Evolutionary conservation across 2,888 invertebrate genomes (phyloP), one percentile per base, ranked within the genome.

Genomic region (Habroteleia sp.): DNA sequence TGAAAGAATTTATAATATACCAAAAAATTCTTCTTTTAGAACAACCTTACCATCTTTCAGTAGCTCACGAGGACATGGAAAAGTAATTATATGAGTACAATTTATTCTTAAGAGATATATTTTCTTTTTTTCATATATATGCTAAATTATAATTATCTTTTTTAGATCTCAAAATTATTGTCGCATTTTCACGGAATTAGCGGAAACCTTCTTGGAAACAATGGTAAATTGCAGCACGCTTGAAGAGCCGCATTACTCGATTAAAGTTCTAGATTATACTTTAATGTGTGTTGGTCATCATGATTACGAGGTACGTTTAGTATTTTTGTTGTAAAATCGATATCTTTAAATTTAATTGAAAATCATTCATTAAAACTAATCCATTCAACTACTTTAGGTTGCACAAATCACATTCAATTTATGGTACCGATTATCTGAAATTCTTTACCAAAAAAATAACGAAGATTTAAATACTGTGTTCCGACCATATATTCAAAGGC

Each of bases 401-500:
- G 92, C 93, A 6, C 93, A 93, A 83, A 96, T 98, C 79, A 97
- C 99, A 0, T 99, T 99, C 87, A 96, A 97, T 89, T 91, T 98
- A 68, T 99, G 99, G 99, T 98, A 97, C 89, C 92, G 96, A 16
- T 89, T 99, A 25, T 97, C 98, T 2, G 99, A 99, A 89, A 94
- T 95, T 83, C 90, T 99, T 2, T 99, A 98, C 88, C 94, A 96
- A 81, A 93, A 93, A 78, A 95, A 97, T 86, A 94, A 93, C 82
- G 94, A 95, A 80, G 91, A 93, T 0, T 87, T 96, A n/a, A 96
- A 95, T 0, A 91, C 92, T 42, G 89, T 94, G 25, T 99, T 98
- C 88, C 93, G 94, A 84, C 97, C 98, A 0, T 96, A 97, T 86
- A 93, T 98, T 63, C 96, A 97, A 89, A 91, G 97, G 81, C 90